Base-by-base conservation (phyloP, 2,888 invertebrate genomes). In the Phalera bucephala region DNA sequence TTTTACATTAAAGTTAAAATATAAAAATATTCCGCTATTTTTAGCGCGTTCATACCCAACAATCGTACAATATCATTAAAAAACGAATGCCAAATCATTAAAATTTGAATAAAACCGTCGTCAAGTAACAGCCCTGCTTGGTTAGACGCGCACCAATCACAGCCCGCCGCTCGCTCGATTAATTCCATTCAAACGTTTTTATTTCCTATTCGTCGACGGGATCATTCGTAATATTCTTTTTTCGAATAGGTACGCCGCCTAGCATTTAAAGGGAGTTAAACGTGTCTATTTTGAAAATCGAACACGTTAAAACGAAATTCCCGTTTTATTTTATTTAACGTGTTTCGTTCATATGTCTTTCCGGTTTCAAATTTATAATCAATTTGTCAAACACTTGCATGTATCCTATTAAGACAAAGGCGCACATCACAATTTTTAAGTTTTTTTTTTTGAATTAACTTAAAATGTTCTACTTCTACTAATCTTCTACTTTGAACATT, bases 131-230 rank as follows among this genome's bases (percentile, higher is more conserved):
- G 22, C 22, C 22, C 25, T 12, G 25, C n/a, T 15, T 15, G 9
- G 15, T 10, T 13, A 1, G 6, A 8, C 26, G 26, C 28, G 15
- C 15, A 12, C 28, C 28, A 15, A 15, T 28, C 15, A 15, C 28
- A 9, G 6, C 15, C 19, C 19, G 31, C 25, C 19, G 21, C 14
- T 25, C 33, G 35, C 45, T 53, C 31, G 25, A 41, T 43, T 44
- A 28, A 31, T 27, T 35, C 25, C 31, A 40, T 56, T 43, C 30
- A 35, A 40, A 40, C 33, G 43, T 29, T 42, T 47, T 42, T 32
- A 41, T 45, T 45, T 27, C 14, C 14, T 6, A 25, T 25, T 25
- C 2, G 12, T 7, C 25, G 11, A 2, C 23, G 11, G 11, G n/a
- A 15, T 26, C 10, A 26, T 26, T 26, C 17, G 14, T 20, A 7